Evolutionary conservation across 2,888 invertebrate genomes (phyloP).

Genomic region (Phanerotoma sp.): DNA sequence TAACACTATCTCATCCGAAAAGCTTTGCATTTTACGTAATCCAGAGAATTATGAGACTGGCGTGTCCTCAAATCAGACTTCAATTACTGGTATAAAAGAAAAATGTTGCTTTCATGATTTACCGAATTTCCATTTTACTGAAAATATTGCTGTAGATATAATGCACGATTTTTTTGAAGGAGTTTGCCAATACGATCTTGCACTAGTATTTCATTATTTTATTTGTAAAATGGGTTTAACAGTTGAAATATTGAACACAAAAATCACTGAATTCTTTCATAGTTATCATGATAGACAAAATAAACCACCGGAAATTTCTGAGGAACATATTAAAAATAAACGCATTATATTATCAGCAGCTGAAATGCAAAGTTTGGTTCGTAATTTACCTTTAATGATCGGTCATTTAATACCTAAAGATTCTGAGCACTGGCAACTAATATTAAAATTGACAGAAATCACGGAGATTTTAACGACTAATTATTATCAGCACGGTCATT

Average conservation of each 20-base stretch:
- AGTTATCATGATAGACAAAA: conserved; percentile 21
- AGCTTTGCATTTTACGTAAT: conserved; percentile 16
- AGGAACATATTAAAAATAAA: neutral
- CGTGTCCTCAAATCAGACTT: conserved; percentile 13
- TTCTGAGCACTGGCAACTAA: neutral
- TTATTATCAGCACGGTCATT: neutral
- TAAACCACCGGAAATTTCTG: conserved; percentile 20
- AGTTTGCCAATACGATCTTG: conserved; percentile 29
- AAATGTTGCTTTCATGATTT: conserved; percentile 24
- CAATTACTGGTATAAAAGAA: conserved; percentile 24
- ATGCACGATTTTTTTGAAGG: conserved; percentile 33
- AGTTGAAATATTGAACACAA: conserved; percentile 6
- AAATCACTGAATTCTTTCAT: conserved; percentile 17
- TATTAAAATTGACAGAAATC: neutral
- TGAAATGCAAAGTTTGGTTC: neutral
- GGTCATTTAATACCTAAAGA: neutral
- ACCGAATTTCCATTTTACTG: conserved; percentile 25
- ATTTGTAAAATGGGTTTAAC: conserved; percentile 3
- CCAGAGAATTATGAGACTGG: conserved; percentile 24
- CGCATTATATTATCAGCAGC: neutral
- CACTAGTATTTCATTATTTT: conserved; percentile 3
- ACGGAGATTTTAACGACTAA: neutral
- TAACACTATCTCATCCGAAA: conserved; percentile 15
- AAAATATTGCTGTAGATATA: conserved; percentile 28
- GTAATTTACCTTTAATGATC: neutral